phyloP scores from a whole-genome alignment of 1,140 invertebrate genomes.

The Drosophila murphyi region DNA sequence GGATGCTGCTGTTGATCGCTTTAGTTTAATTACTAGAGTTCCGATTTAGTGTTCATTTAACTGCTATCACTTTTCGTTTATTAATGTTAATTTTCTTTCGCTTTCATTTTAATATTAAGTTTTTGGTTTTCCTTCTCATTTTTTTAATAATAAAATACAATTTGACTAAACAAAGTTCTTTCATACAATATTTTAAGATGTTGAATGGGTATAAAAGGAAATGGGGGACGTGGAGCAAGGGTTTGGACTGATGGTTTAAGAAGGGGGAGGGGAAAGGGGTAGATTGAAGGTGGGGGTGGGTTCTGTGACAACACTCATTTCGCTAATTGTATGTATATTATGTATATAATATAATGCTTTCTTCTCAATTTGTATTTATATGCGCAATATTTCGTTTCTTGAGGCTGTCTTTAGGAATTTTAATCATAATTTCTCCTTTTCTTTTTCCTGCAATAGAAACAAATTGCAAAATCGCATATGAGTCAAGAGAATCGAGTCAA shows the following conservation, averaged over 20 bases:
- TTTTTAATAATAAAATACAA: slow-evolving; percentile 66
- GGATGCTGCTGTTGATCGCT: slow-evolving; percentile 28
- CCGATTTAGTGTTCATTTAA: slow-evolving; percentile 67
- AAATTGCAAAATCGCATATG: slow-evolving; percentile 62
- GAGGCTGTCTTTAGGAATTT: slow-evolving; percentile 73
- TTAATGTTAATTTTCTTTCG: slow-evolving; percentile 60
- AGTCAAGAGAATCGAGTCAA: slow-evolving; percentile 36
- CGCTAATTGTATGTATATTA: slow-evolving; percentile 54
- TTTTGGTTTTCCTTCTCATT: slow-evolving; percentile 25
- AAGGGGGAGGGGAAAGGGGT: neutral
- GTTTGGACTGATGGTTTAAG: neutral
- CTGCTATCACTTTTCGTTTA: slow-evolving; percentile 76
- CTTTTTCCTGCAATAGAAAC: slow-evolving; percentile 84
- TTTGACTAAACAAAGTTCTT: slow-evolving; percentile 70
- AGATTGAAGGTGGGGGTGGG: slow-evolving; percentile 15
- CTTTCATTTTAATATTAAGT: slow-evolving; percentile 56
- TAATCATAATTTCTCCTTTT: slow-evolving; percentile 84
- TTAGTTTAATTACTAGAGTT: slow-evolving; percentile 64
- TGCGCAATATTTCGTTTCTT: slow-evolving; percentile 39
- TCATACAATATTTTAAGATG: slow-evolving; percentile 40
- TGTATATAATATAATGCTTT: slow-evolving; percentile 60
- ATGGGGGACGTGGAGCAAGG: neutral
- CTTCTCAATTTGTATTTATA: slow-evolving; percentile 36
- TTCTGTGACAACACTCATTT: slow-evolving; percentile 45
- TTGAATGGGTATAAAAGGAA: slow-evolving; percentile 13